Evolutionary conservation across 2,797 vertebrate species (phyloP).

Genomic region (Pteronotus mesoamericanus): DNA sequence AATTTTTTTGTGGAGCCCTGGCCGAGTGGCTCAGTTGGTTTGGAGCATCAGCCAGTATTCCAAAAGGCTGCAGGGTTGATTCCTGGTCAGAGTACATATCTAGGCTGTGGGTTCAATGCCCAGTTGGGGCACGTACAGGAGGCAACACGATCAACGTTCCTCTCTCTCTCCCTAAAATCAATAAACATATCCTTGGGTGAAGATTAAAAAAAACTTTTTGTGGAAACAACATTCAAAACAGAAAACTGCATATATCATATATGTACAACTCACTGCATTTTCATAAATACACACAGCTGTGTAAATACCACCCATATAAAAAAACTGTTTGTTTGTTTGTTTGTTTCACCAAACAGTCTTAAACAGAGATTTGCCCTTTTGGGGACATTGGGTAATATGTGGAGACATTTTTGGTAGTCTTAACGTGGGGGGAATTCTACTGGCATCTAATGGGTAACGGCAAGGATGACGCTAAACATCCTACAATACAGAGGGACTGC

Average conservation of each 20-base stretch:
- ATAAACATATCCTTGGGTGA: neutral
- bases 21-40: neutral
- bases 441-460: neutral
- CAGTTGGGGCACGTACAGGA: neutral
- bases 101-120: neutral
- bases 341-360: neutral
- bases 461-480: neutral
- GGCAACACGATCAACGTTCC: neutral
- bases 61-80: neutral
- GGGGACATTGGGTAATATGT: neutral
- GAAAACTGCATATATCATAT: neutral
- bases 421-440: neutral
- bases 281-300: neutral
- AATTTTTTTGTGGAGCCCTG: neutral
- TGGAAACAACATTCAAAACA: conserved; percentile 43
- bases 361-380: neutral
- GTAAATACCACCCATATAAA: neutral
- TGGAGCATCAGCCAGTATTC: neutral
- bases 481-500: neutral
- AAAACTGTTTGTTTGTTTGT: neutral
- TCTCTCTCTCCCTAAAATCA: neutral
- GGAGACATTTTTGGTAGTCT: neutral
- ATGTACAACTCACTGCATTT: neutral
- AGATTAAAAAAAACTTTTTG: neutral
- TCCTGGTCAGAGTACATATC: neutral